Base-by-base conservation (phyloP, 30 jellyfish, hydroid and myxozoan genomes). In the Clytia hemisphaerica region DNA sequence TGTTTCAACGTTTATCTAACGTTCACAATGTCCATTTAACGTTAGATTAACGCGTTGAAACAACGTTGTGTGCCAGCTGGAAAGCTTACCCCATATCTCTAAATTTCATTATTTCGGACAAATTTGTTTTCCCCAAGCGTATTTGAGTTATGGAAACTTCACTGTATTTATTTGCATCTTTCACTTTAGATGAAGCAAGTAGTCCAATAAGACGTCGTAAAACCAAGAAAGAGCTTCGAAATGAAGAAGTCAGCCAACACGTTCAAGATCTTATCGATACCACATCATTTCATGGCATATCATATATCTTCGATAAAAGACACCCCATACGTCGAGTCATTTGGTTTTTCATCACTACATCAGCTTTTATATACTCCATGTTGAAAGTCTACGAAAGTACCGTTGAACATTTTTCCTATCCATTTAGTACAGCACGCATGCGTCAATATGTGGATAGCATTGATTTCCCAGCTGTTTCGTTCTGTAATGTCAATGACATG, bases 381-480 rank as follows among this genome's bases (percentile, higher is more conserved):
- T 80, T 75, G 53, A 83, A 83, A 55, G 70, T 83, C 76, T 76
- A 75, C 33, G 95, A 78, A 49, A 85, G 96, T 51, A 85, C 96
- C 28, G 82, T 71, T 58, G 67, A 74, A 27, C 78, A 61, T 35
- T 44, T 85, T 33, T 75, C 47, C 29, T 79, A 67, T 47, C 96
- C 96, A 3, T 78, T 85, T 58, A 77, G 87, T 40, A 85, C 96
- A 15, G 72, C 85, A 9, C 73, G 50, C 36, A 79, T 83, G 64
- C 75, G 80, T 33, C 67, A 45, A 32, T 78, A 71, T 47, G 55
- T 57, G 14, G 31, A 73, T 16, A 64, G 59, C 29, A 28, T 85
- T 3, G 79, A 72, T 16, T 85, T 85, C 35, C 96, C 96, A 9
- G 96, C 96, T 38, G 93, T 85, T 6, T 85, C 96, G 6, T 82